Conservation (phyloP, 2,888 invertebrate genomes). For the Megaustenia siamemsis region DNA sequence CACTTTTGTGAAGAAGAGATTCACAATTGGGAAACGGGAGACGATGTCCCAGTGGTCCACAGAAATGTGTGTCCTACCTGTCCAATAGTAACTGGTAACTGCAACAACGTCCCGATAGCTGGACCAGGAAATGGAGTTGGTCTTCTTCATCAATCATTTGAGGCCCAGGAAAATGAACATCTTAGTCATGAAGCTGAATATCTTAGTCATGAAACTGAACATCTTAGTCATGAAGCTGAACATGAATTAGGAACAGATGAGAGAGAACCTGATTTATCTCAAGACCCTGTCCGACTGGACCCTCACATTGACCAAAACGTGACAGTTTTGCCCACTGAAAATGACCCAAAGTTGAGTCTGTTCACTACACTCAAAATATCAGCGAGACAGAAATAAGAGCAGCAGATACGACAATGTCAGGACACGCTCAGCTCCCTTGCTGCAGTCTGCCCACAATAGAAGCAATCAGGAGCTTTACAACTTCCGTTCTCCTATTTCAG, state of each 20-base stretch:
- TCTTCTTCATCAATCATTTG: background rate
- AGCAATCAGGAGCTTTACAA: background rate
- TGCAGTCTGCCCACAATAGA: background rate
- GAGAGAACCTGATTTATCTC: background rate
- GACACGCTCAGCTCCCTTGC: background rate
- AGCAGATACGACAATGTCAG: background rate
- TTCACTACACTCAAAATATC: constrained; percentile 4
- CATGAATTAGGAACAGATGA: background rate
- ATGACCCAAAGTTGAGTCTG: constrained; percentile 5
- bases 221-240: background rate
- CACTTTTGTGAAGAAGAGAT: constrained; percentile 43
- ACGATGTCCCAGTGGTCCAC: constrained; percentile 37
- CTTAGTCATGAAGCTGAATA: too few relatives aligned
- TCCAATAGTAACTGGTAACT: constrained; percentile 46
- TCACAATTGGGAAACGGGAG: constrained; percentile 18
- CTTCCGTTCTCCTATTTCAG: background rate
- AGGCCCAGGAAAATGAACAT: background rate
- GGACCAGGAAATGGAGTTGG: background rate
- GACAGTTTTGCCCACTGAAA: background rate
- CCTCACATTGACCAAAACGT: background rate
- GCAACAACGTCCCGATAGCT: constrained; percentile 47
- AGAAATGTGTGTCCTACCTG: constrained; percentile 42
- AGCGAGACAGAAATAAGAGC: background rate
- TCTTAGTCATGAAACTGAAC: too few relatives aligned
- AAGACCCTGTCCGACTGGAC: background rate